These are phyloP conservation scores for Limnephilus rhombicus DNA, from an alignment of 2,888 invertebrate genomes.

Conservation along the genomic window DNA sequence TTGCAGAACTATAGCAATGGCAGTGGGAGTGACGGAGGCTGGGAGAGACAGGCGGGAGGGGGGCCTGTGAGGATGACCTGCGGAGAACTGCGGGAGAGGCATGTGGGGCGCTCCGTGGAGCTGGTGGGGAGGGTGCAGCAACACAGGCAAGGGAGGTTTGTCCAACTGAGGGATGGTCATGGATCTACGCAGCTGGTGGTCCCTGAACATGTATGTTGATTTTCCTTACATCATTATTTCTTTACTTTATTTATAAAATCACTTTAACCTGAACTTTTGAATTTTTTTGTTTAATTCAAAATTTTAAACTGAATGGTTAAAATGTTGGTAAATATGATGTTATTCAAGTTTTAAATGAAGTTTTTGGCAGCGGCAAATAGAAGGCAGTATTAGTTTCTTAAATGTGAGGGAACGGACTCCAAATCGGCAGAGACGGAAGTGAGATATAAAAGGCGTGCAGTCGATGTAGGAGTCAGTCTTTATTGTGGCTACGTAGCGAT, in stretches of 20 bases:
- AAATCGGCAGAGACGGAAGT: too few species aligned
- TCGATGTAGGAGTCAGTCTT: too few species aligned
- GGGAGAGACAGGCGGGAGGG: neutral
- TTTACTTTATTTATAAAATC: neutral
- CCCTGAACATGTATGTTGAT: constrained; percentile 69
- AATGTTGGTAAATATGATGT: too few species aligned
- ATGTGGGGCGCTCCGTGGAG: constrained; percentile 78
- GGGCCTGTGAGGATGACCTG: constrained; percentile 73
- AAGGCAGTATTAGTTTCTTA: too few species aligned
- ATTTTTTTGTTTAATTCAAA: too few species aligned
- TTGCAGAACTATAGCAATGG: constrained; percentile 16
- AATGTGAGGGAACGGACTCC: too few species aligned
- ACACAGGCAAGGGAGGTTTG: constrained; percentile 78
- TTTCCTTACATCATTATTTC: neutral
- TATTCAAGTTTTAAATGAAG: too few species aligned
- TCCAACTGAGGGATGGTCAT: constrained; percentile 80
- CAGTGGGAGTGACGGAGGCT: constrained; percentile 7
- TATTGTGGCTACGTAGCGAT: too few species aligned
- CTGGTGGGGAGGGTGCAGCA: constrained; percentile 81
- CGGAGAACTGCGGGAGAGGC: constrained; percentile 77
- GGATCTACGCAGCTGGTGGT: constrained; percentile 80
- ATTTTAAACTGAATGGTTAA: too few species aligned
- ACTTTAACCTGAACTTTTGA: too few species aligned
- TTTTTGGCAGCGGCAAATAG: too few species aligned
- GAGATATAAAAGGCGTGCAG: too few species aligned